Evolutionary conservation across 2,888 invertebrate species (phyloP).

Genomic region (Tetranychus piercei): DNA sequence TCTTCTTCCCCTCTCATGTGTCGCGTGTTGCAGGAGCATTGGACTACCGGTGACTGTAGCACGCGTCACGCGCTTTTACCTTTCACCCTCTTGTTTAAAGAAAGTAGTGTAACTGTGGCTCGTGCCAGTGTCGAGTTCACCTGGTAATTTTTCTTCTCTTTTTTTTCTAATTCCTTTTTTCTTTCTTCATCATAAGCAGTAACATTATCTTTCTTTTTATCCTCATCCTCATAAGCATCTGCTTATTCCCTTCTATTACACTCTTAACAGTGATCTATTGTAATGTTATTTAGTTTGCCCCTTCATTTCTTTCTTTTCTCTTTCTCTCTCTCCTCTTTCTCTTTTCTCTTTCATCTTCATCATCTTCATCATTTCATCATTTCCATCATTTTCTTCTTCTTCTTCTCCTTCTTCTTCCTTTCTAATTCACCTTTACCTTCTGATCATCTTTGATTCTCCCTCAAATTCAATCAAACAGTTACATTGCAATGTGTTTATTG

Average conservation of each 20-base stretch:
- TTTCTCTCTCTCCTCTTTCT: not conserved
- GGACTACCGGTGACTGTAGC: not conserved
- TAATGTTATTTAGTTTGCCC: not conserved
- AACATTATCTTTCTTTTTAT: too few relatives aligned
- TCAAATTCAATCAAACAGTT: not conserved
- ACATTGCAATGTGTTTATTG: not conserved
- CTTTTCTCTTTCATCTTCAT: not conserved
- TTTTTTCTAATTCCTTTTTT: not conserved
- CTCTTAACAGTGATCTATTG: not conserved
- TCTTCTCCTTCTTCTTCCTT: not conserved
- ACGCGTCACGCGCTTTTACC: slow-evolving; percentile 4
- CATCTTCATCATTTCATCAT: not conserved
- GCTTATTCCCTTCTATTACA: not conserved
- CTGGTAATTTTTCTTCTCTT: not conserved
- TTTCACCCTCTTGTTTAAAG: not conserved
- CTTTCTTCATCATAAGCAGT: not conserved
- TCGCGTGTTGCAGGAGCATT: not conserved
- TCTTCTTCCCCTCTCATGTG: not conserved
- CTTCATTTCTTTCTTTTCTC: not conserved
- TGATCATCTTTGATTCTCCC: not conserved
- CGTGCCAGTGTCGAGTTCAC: not conserved
- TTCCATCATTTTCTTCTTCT: too few relatives aligned
- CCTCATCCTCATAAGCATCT: not conserved
- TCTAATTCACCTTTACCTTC: not conserved
- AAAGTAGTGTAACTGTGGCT: not conserved